These are phyloP conservation scores for Hucho hucho DNA, from an alignment of 2,113 vertebrate genomes.

Conservation along the genomic window DNA sequence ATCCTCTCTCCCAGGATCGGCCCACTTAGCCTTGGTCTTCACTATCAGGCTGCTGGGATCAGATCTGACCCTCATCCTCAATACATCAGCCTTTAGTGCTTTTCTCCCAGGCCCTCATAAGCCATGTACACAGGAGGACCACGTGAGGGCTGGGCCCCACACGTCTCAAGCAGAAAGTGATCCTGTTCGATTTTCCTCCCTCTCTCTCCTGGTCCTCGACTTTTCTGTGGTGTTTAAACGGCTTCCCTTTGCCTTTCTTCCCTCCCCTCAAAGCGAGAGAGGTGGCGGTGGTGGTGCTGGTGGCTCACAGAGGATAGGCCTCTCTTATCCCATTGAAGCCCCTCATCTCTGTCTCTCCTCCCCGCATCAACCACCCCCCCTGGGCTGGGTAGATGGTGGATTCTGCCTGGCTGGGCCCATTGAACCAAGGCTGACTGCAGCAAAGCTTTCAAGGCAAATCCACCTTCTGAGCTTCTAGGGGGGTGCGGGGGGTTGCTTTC, in stretches of 20 bases:
- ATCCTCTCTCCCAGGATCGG: conserved; percentile 57
- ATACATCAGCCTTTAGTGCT: not conserved
- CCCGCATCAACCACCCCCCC: conserved; percentile 25
- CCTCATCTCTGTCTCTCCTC: conserved; percentile 33
- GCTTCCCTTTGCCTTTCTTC: conserved; percentile 42
- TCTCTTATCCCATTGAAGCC: conserved; percentile 71
- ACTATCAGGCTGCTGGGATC: conserved; percentile 39
- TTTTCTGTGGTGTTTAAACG: too few species aligned
- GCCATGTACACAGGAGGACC: conserved; percentile 1
- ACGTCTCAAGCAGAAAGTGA: conserved; percentile 68
- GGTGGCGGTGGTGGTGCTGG: conserved; percentile 31
- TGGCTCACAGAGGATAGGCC: conserved; percentile 69
- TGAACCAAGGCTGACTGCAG: conserved; percentile 31
- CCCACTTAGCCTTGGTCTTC: not conserved
- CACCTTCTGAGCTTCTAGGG: conserved; percentile 62
- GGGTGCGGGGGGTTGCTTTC: conserved; percentile 53
- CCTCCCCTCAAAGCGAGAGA: conserved; percentile 63
- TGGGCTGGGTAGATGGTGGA: conserved; percentile 44
- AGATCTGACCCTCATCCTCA: conserved; percentile 45
- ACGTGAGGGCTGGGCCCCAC: conserved; percentile 12
- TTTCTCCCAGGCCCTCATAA: conserved; percentile 8
- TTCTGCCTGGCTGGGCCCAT: conserved; percentile 33
- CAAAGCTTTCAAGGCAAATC: conserved; percentile 73
- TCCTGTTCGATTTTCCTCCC: conserved; percentile 75
- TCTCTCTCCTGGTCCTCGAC: conserved; percentile 21